Conservation (phyloP, 2,113 vertebrate species). For the Vulpes vulpes region DNA sequence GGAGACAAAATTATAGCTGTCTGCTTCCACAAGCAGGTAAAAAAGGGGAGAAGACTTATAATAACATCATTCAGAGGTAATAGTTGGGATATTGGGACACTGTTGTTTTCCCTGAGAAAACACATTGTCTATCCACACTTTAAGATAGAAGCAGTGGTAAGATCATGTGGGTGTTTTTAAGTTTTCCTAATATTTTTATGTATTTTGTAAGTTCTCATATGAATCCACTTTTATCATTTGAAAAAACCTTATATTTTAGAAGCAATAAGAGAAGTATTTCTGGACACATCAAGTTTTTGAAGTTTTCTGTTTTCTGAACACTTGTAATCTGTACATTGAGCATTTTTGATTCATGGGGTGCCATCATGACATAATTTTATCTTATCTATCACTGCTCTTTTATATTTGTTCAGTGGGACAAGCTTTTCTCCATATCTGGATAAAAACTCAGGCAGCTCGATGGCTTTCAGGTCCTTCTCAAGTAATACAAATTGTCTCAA, state of each 20-base stretch:
- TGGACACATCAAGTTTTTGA: neutral
- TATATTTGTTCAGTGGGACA: neutral
- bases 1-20: neutral
- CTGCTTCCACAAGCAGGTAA: neutral
- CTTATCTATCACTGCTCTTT: neutral
- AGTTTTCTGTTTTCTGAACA: slow-evolving; percentile 33
- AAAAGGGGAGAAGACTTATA: neutral
- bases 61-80: neutral
- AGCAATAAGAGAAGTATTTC: neutral
- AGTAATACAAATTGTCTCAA: neutral
- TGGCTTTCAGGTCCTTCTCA: neutral
- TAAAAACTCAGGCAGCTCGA: neutral
- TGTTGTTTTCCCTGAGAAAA: neutral
- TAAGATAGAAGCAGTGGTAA: neutral
- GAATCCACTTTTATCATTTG: neutral
- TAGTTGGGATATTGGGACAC: neutral
- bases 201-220: slow-evolving; percentile 24
- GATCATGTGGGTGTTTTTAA: neutral
- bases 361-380: neutral
- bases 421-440: neutral
- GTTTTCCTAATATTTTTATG: neutral
- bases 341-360: neutral
- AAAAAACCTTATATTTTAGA: neutral
- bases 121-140: neutral
- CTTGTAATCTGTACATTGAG: neutral